Evolutionary conservation across 1,140 invertebrate genomes (phyloP).

Genomic region (Cydia splendana): DNA sequence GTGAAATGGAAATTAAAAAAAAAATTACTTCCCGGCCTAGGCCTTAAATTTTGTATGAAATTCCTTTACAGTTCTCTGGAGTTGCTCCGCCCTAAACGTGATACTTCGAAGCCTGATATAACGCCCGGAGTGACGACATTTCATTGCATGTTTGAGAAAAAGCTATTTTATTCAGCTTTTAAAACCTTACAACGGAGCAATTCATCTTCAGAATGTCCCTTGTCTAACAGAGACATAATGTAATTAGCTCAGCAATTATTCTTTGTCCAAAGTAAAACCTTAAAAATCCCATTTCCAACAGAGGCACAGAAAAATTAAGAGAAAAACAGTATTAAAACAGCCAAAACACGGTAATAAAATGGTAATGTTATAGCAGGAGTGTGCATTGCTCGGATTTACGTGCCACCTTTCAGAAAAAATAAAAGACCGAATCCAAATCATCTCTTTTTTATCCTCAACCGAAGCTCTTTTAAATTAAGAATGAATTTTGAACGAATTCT

Average conservation of each 20-base stretch:
- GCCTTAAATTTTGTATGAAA: too few species aligned
- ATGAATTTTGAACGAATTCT: neutral
- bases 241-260: neutral
- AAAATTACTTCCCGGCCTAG: too few species aligned
- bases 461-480: neutral
- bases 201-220: neutral
- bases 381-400: neutral
- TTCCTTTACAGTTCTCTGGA: too few species aligned
- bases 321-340: constrained; percentile 1
- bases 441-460: neutral
- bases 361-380: constrained; percentile 14
- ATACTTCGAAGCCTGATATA: too few species aligned
- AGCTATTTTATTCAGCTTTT: too few species aligned
- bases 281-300: neutral
- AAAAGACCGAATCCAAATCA: neutral
- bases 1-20: too few species aligned
- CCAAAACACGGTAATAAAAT: constrained; percentile 7
- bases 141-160: too few species aligned
- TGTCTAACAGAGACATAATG: neutral
- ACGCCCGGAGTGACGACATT: too few species aligned
- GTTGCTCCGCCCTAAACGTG: too few species aligned
- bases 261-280: constrained; percentile 1
- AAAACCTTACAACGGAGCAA: neutral
- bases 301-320: neutral
- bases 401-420: neutral